Base-by-base conservation (phyloP, 2,797 vertebrate species). In the Oryzias sinensis region DNA sequence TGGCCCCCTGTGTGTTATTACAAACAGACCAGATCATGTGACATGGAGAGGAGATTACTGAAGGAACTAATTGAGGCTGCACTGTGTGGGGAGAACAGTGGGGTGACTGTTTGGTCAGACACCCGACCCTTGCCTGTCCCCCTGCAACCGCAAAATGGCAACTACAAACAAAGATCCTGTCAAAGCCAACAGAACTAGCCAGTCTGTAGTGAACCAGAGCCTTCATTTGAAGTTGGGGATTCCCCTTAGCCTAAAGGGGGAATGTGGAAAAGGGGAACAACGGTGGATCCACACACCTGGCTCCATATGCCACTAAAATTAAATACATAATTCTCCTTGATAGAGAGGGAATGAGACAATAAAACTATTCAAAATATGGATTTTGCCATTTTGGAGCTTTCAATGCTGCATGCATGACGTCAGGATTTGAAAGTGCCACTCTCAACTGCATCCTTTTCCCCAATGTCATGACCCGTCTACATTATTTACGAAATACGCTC, bases 1-100 rank as follows among this genome's bases (percentile, higher is more conserved):
- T 0, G 66, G 74, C 69, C 80, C 80, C 82, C 74, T 71, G 85
- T 82, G 76, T 87, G 83, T 88, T 89, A 88, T 89, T 91, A 83
- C 84, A 85, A 88, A 86, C 85, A 83, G 79, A 60, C 80, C 61
- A 40, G 82, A 87, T 92, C 88, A 85, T 52, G 27, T 87, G 85
- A 86, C 85, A 77, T 65, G 62, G 80, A 80, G 61, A 77, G 66
- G 70, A 53, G 72, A 88, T 86, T 81, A 74, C 47, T 81, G 74
- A 59, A 65, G 59, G 62, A 83, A 76, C 86, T 87, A 83, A 81
- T 72, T 83, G 81, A 70, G 84, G 65, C 70, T 81, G 68, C 77
- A 85, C 84, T 59, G 76, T 79, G 74, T 79, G 61, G 68, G 46
- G 70, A 63, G 83, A 88, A 90, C 88, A 90, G 82, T 79, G 79